Evolutionary conservation across 2,888 invertebrate species (phyloP), one percentile per base, ranked within the genome.

Genomic region (Drosophila suboccidentalis): DNA sequence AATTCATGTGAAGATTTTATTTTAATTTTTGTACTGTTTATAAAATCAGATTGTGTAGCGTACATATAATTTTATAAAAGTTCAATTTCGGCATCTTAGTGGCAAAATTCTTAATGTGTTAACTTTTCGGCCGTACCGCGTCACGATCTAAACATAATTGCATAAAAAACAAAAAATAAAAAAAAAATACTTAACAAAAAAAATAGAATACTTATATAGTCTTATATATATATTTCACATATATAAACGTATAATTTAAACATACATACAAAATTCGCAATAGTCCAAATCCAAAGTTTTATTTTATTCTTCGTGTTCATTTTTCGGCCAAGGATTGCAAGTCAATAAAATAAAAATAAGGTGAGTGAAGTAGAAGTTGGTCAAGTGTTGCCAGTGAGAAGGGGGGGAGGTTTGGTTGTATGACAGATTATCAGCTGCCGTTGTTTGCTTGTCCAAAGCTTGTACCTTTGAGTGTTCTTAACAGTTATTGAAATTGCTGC

Each of bases 401-500:
- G 10, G 15, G 6, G 26, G 22, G 17, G 5, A 4, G 46, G 32
- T 10, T 29, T 13, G 6, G 9, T n/a, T 41, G 47, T 15, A 63
- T 73, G 83, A 75, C 72, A 68, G 85, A 82, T 85, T 83, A 82
- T 79, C 79, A 63, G 60, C 59, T 55, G 66, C 4, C 17, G 41
- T 19, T n/a, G 44, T 29, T 32, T 39, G 58, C 43, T 29, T 65
- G 55, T 50, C 69, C 36, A 55, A 61, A 59, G 50, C 55, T 54
- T 55, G 70, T 71, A 32, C 68, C 75, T 75, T 78, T 72, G 82
- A 84, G 84, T 81, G 82, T 75, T 73, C 82, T 86, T 78, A 75
- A 75, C 75, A 76, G 83, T 82, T 86, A 86, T 86, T 87, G 86
- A 84, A 89, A 89, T 88, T 80, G 79, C 87, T 71, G 78, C 83